A percentile compares a stretch with the other conserved stretches of the same genome.
Conservation (phyloP, 1,140 invertebrate genomes). For the Trichonephila inaurata region DNA sequence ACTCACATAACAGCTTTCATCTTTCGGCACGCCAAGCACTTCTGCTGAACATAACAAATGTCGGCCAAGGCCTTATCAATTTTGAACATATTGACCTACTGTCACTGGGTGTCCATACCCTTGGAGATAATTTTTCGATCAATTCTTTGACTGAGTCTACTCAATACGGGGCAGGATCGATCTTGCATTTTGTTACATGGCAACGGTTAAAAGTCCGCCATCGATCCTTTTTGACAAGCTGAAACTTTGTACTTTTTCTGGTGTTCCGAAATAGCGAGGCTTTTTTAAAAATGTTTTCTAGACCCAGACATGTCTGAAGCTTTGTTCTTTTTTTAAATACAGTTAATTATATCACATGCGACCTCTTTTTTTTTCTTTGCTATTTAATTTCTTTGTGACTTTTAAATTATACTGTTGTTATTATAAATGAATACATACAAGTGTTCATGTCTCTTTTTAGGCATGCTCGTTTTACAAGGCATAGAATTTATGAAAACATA, state of each 20-base stretch:
- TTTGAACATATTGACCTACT: constrained; percentile 13
- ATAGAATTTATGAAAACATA: too few species aligned
- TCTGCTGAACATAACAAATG: background rate
- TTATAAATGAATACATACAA: too few species aligned
- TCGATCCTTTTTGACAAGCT: background rate
- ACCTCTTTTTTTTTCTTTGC: background rate
- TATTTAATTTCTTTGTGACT: background rate
- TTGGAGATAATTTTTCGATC: background rate
- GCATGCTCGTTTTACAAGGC: too few species aligned
- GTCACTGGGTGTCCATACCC: background rate
- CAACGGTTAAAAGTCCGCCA: background rate
- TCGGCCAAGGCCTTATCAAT: constrained; percentile 1
- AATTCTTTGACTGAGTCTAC: background rate
- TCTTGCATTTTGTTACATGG: background rate
- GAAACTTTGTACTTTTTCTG: background rate
- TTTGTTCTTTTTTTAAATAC: background rate
- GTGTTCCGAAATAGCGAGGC: too few species aligned
- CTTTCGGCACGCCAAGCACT: background rate
- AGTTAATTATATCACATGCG: too few species aligned
- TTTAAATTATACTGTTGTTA: background rate
- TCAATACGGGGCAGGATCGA: background rate
- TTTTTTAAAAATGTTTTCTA: background rate
- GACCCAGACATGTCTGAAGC: background rate
- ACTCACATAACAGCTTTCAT: too few species aligned
- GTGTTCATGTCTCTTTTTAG: too few species aligned